Base-by-base conservation (phyloP, 2,797 vertebrate genomes). In the Centroberyx gerrardi region DNA sequence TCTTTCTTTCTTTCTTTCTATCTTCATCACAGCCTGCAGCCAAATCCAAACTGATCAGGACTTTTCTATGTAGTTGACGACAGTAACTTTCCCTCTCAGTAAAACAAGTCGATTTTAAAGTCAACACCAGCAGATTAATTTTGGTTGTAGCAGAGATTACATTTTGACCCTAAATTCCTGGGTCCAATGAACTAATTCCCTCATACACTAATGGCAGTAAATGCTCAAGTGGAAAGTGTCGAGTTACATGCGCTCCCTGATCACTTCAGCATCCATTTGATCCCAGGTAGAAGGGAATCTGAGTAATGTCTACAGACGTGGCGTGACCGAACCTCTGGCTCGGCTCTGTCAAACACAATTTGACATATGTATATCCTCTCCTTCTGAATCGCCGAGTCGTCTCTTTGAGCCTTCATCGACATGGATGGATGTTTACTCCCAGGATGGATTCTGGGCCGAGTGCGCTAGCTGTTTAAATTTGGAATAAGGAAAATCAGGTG, bases 261-360 rank as follows among this genome's bases (percentile, higher is more conserved):
- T 94, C 92, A 91, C 93, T 93, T 75, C 59, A 65, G 33, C 61
- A 9, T 52, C 46, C 38, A 65, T 75, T 64, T 56, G 51, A 68
- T 67, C 27, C 51, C 31, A 58, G 58, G 69, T 67, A 53, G 28
- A 66, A 36, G 31, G 27, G 88, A 88, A 94, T 93, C 89, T 90
- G 67, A 74, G 74, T 91, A 95, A 94, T 88, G 84, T 90, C 90
- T 91, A 93, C 92, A 94, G 95, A 95, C 92, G 92, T 92, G 90
- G 92, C 90, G 78, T 93, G 94, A 95, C 86, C 88, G 93, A 96
- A 90, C 81, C 88, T 93, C 89, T 81, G 92, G 95, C 94, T 95
- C 93, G 85, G 88, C 91, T 90, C 92, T 96, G 96, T 96, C 96
- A 96, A 96, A 96, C 95, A 95, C 90, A 94, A 94, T 96, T 95